These are phyloP conservation scores for Drosophila yakuba DNA, from an alignment of 1,140 invertebrate genomes.

Conservation along the genomic window DNA sequence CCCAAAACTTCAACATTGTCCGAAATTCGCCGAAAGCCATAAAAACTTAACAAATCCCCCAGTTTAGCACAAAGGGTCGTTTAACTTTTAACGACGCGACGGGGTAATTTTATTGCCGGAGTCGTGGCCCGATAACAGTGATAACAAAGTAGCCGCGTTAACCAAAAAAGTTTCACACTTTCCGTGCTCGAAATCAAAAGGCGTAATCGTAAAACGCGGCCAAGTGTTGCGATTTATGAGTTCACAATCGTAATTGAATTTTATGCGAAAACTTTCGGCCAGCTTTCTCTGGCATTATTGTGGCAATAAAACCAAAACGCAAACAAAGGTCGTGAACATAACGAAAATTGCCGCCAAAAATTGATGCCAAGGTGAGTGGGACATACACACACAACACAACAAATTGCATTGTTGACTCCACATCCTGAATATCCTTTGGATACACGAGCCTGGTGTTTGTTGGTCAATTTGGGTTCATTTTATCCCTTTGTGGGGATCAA, in stretches of 20 bases:
- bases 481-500: conserved; percentile 23
- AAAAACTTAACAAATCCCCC: conserved; percentile 54
- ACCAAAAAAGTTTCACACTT: conserved; percentile 41
- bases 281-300: conserved; percentile 38
- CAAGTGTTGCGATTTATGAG: conserved; percentile 74
- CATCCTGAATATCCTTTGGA: conserved; percentile 15
- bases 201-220: conserved; percentile 61
- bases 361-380: conserved; percentile 30
- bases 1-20: conserved; percentile 7
- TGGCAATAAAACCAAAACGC: conserved; percentile 56
- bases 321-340: conserved; percentile 27
- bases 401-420: conserved; percentile 31
- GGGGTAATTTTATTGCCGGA: conserved; percentile 66
- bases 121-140: conserved; percentile 65
- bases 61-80: conserved; percentile 50
- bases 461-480: conserved; percentile 34
- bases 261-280: conserved; percentile 67
- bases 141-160: conserved; percentile 58
- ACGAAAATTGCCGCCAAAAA: conserved; percentile 50
- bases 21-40: conserved; percentile 16
- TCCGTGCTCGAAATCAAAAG: conserved; percentile 59
- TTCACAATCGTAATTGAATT: conserved; percentile 79
- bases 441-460: conserved; percentile 7
- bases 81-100: conserved; percentile 63
- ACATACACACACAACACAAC: neutral